Conservation (phyloP, 2,888 invertebrate species). For the Graphium colonna region DNA sequence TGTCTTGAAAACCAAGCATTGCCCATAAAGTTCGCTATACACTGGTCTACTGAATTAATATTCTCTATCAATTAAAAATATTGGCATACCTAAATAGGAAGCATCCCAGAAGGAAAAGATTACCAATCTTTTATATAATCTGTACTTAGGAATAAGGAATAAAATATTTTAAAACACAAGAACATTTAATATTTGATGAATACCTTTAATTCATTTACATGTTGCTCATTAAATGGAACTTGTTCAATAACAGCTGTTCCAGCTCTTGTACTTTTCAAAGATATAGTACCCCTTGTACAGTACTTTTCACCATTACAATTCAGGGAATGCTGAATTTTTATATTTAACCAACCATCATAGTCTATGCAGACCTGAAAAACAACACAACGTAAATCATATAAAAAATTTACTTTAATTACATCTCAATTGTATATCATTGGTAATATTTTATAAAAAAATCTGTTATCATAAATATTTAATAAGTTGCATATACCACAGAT, state of each 20-base stretch:
- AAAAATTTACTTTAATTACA: no score
- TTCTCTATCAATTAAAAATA: no score
- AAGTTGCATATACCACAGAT: background rate
- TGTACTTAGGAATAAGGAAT: no score
- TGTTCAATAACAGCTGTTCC: conserved; percentile 83
- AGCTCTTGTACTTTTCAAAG: conserved; percentile 84
- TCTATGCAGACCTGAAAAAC: conserved; percentile 74
- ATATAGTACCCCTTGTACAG: conserved; percentile 84
- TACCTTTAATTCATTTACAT: conserved; percentile 81
- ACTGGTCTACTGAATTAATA: no score
- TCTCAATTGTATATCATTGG: no score
- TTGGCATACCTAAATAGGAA: no score
- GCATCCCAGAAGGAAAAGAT: background rate
- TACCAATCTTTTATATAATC: background rate
- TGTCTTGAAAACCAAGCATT: background rate
- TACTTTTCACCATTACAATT: conserved; percentile 77
- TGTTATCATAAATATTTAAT: no score
- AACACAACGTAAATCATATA: no score
- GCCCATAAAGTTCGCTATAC: background rate
- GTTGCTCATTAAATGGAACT: conserved; percentile 74
- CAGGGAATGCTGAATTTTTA: conserved; percentile 85
- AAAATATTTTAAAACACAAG: no score
- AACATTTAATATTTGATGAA: no score
- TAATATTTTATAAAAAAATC: no score
- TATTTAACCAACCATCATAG: conserved; percentile 86